Percentiles rank a stretch among this genome's conserved stretches.
Conservation (phyloP, 2,888 invertebrate species). For the Patella ulyssiponensis region DNA sequence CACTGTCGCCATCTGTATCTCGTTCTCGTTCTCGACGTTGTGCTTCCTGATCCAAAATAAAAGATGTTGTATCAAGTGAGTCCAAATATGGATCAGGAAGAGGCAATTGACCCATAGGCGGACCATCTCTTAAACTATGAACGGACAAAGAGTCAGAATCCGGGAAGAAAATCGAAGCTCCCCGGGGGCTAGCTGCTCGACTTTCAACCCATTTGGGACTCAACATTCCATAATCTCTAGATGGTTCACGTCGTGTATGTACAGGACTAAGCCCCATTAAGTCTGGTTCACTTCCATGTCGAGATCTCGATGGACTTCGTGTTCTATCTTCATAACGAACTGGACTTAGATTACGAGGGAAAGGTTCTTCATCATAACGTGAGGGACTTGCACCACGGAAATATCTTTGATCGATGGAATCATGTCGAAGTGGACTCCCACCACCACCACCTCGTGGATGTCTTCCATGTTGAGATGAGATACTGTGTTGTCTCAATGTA, state of each 20-base stretch:
- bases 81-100: slow-evolving; percentile 35
- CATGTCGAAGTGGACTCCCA: slow-evolving; percentile 52
- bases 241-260: slow-evolving; percentile 48
- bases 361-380: slow-evolving; percentile 57
- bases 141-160: slow-evolving; percentile 55
- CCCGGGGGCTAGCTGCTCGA: slow-evolving; percentile 55
- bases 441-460: slow-evolving; percentile 47
- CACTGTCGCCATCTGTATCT: slow-evolving; percentile 40
- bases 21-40: slow-evolving; percentile 31
- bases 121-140: slow-evolving; percentile 36
- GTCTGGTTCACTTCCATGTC: slow-evolving; percentile 59
- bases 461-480: slow-evolving; percentile 28
- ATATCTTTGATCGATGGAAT: slow-evolving; percentile 36
- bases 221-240: slow-evolving; percentile 51
- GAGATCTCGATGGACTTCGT: slow-evolving; percentile 57
- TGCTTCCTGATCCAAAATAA: slow-evolving; percentile 31
- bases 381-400: slow-evolving; percentile 52
- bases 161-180: slow-evolving; percentile 58
- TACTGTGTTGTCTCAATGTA: neutral
- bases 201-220: slow-evolving; percentile 61
- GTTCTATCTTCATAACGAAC: slow-evolving; percentile 54
- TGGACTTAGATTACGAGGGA: slow-evolving; percentile 47
- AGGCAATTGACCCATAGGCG: slow-evolving; percentile 31
- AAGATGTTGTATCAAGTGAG: slow-evolving; percentile 33
- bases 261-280: slow-evolving; percentile 55